Evolutionary conservation across 2,113 vertebrate species (phyloP).

Genomic region (Gallinago paraguaiae): DNA sequence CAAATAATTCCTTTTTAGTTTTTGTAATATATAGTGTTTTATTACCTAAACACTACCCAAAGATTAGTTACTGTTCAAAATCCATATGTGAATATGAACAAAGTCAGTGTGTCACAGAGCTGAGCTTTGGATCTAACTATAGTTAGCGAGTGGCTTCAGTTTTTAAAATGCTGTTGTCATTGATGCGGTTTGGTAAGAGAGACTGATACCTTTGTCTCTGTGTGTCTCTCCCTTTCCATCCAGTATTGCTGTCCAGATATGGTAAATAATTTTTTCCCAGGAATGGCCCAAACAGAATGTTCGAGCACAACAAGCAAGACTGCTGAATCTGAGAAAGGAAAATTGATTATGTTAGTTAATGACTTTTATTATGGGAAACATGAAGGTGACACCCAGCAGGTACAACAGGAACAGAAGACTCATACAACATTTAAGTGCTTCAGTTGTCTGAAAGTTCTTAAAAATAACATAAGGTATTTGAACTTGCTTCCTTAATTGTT

Average conservation of each 20-base stretch:
- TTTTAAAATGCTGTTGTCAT: not conserved
- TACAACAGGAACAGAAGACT: conserved; percentile 81
- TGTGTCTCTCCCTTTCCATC: conserved; percentile 5
- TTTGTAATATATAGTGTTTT: not conserved
- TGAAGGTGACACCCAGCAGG: conserved; percentile 82
- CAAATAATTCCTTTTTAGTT: not conserved
- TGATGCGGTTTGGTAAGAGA: not conserved
- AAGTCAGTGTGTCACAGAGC: not conserved
- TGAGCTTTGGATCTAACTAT: not conserved
- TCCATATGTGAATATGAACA: not conserved
- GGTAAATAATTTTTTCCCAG: conserved; percentile 72
- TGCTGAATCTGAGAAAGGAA: conserved; percentile 83
- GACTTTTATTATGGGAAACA: conserved; percentile 96
- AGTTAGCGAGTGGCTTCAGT: not conserved
- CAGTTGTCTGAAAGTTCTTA: conserved; percentile 96
- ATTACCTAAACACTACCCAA: not conserved
- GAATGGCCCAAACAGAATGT: conserved; percentile 56
- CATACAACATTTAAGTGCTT: conserved; percentile 93
- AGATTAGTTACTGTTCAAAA: not conserved
- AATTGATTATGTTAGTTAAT: conserved; percentile 95
- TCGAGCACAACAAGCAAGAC: conserved; percentile 44
- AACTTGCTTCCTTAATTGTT: not conserved
- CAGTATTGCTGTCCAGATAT: conserved; percentile 86
- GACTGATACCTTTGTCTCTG: not conserved
- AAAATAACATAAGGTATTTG: conserved; percentile 95